Evolutionary conservation across 2,113 vertebrate genomes (phyloP).

Genomic region (Collichthys lucidus): DNA sequence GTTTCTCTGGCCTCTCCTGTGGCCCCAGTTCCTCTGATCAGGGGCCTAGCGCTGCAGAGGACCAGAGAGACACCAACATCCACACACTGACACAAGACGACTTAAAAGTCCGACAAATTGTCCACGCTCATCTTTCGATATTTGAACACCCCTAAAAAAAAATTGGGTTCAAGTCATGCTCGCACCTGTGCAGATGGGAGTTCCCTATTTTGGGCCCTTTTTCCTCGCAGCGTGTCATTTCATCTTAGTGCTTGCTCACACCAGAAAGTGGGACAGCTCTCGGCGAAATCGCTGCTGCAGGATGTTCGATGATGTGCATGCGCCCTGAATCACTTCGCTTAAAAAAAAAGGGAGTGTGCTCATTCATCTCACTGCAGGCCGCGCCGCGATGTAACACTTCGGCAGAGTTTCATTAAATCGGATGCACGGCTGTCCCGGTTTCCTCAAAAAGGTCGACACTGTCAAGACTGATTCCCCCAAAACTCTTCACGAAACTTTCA

Average conservation of each 20-base stretch:
- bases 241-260: not conserved
- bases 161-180: not conserved
- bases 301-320: not conserved
- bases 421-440: not conserved
- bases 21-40: constrained; percentile 75
- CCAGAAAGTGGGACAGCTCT: constrained; percentile 39
- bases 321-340: no score
- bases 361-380: not conserved
- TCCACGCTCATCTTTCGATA: not conserved
- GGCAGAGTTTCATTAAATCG: not conserved
- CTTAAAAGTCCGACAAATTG: not conserved
- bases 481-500: not conserved
- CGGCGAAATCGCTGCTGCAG: not conserved
- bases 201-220: not conserved
- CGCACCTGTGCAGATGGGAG: not conserved
- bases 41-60: constrained; percentile 68
- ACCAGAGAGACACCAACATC: not conserved
- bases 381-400: constrained; percentile 8
- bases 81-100: not conserved
- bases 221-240: constrained; percentile 3
- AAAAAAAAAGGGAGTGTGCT: no score
- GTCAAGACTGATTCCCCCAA: not conserved
- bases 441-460: constrained; percentile 3
- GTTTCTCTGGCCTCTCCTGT: constrained; percentile 82
- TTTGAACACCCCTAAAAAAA: not conserved